phyloP scores from a whole-genome alignment of 2,888 invertebrate species.

The Lasioglossum leucozonium region DNA sequence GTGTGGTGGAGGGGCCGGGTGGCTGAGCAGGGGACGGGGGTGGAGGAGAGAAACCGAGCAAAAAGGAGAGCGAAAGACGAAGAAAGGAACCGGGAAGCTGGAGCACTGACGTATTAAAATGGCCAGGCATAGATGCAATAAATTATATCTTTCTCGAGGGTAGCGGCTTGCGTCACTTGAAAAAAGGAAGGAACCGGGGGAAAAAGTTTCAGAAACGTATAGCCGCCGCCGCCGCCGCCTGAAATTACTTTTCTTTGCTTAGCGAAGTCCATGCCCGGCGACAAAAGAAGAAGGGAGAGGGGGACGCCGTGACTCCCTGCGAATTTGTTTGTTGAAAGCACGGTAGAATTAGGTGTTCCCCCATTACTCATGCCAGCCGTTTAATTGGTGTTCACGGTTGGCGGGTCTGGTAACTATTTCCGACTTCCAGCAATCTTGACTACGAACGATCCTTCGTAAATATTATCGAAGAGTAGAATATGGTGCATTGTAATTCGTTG shows the following conservation, averaged over 20 bases:
- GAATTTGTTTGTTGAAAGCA: constrained; percentile 33
- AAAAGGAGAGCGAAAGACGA: constrained; percentile 19
- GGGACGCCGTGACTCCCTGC: constrained; percentile 4
- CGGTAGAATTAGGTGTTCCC: constrained; percentile 7
- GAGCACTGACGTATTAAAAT: constrained; percentile 74
- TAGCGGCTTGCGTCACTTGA: constrained; percentile 44
- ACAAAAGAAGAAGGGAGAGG: constrained; percentile 14
- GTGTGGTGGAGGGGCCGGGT: constrained; percentile 16
- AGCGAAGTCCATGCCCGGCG: constrained; percentile 33
- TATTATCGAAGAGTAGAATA: not conserved
- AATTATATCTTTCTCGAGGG: constrained; percentile 74
- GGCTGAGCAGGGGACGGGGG: constrained; percentile 33
- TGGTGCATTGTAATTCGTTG: not conserved
- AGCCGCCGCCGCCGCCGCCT: too few relatives aligned
- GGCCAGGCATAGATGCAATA: constrained; percentile 74
- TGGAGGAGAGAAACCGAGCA: not conserved
- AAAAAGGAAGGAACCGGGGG: constrained; percentile 19
- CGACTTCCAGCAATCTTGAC: not conserved
- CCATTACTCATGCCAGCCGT: not conserved
- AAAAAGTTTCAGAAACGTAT: constrained; percentile 69
- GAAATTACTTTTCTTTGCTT: constrained; percentile 70
- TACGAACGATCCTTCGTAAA: not conserved
- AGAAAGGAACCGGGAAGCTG: constrained; percentile 36
- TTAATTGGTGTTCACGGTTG: not conserved
- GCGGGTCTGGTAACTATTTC: not conserved